Conservation (phyloP, 2,888 invertebrate genomes). For the Drosophila algonquin region DNA sequence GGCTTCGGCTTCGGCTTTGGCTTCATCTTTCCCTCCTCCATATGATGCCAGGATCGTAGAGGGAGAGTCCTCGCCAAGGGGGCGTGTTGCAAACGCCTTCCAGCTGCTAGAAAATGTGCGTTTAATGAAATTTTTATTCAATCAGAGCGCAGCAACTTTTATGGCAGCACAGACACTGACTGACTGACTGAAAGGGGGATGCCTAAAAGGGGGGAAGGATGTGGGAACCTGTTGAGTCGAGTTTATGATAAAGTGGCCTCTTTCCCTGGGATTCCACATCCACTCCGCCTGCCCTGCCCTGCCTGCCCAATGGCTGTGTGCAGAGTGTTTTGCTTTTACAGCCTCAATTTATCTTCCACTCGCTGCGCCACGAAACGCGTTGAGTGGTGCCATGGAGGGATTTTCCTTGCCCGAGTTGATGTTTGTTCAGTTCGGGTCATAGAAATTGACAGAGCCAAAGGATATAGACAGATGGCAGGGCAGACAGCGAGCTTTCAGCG, state of each 20-base stretch:
- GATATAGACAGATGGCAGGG: slow-evolving; percentile 2
- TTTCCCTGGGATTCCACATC: background rate
- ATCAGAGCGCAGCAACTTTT: slow-evolving; percentile 59
- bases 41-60: slow-evolving; percentile 6
- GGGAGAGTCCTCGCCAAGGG: slow-evolving; percentile 4
- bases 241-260: slow-evolving; percentile 52
- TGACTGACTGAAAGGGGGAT: background rate
- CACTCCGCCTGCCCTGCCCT: background rate
- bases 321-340: slow-evolving; percentile 45
- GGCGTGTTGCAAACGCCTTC: slow-evolving; percentile 27
- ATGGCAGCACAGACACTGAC: slow-evolving; percentile 28
- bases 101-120: slow-evolving; percentile 64
- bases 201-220: background rate
- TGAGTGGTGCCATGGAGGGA: slow-evolving; percentile 32
- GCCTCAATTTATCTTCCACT: slow-evolving; percentile 49
- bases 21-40: background rate
- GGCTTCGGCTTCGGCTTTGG: background rate
- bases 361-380: slow-evolving; percentile 35
- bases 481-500: too few relatives aligned
- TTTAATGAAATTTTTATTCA: slow-evolving; percentile 78
- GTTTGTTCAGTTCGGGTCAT: slow-evolving; percentile 33
- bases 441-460: slow-evolving; percentile 28
- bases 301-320: slow-evolving; percentile 8
- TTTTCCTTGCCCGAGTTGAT: slow-evolving; percentile 28
- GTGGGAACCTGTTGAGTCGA: slow-evolving; percentile 41